Evolutionary conservation across 2,113 vertebrate species (phyloP).

Genomic region (Coreoperca whiteheadi): DNA sequence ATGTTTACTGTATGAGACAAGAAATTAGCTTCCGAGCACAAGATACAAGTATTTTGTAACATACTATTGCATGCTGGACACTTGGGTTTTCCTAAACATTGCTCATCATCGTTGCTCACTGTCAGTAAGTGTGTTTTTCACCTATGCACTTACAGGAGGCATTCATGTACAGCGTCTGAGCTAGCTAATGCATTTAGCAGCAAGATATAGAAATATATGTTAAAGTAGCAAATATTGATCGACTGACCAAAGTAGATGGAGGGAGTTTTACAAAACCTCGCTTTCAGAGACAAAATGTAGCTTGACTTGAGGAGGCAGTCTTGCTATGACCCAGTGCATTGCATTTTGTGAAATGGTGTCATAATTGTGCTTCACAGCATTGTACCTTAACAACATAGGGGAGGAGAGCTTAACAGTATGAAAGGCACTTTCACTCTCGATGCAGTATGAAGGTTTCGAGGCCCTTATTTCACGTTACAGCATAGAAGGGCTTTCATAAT

Average conservation of each 20-base stretch:
- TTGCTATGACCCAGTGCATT: background rate
- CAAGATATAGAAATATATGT: background rate
- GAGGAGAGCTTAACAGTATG: constrained; percentile 2
- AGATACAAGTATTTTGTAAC: background rate
- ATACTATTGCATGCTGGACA: background rate
- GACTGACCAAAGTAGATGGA: background rate
- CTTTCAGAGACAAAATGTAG: background rate
- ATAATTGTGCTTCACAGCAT: constrained; percentile 17
- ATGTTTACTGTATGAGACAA: constrained; percentile 15
- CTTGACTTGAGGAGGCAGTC: background rate
- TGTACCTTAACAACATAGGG: constrained; percentile 11
- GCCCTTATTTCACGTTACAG: constrained; percentile 41
- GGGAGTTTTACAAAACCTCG: background rate
- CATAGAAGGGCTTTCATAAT: constrained; percentile 38
- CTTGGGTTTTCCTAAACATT: background rate
- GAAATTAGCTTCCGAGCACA: background rate
- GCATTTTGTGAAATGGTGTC: constrained; percentile 20
- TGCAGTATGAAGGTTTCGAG: constrained; percentile 23
- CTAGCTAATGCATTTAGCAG: background rate
- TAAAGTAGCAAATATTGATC: background rate
- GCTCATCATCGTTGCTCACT: background rate
- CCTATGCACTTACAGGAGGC: background rate
- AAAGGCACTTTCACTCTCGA: constrained; percentile 39
- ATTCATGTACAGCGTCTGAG: background rate
- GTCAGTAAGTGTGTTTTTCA: background rate